Conservation (phyloP, 2,113 vertebrate species). For the Pseudorhombus dupliciocellatus region DNA sequence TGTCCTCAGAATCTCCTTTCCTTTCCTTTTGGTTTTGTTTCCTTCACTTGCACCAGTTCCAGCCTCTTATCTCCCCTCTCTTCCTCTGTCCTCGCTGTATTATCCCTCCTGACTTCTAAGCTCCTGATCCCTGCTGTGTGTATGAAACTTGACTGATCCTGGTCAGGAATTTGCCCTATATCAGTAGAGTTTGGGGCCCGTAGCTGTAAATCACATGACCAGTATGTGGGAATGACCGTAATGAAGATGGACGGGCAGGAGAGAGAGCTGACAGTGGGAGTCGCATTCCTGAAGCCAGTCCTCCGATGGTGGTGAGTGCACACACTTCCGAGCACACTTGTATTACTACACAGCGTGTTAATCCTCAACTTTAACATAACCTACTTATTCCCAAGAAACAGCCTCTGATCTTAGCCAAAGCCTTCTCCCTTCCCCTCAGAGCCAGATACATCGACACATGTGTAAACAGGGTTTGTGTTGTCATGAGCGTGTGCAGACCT, state of each 20-base stretch:
- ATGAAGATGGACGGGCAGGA: conserved; percentile 72
- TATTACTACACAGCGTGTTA: background rate
- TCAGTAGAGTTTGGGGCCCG: conserved; percentile 55
- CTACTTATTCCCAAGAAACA: background rate
- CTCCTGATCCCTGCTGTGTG: conserved; percentile 54
- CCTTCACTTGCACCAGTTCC: background rate
- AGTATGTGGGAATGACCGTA: conserved; percentile 62
- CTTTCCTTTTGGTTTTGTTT: background rate
- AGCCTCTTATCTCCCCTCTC: conserved; percentile 13
- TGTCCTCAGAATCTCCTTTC: background rate
- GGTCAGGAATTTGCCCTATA: conserved; percentile 73
- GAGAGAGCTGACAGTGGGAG: conserved; percentile 57
- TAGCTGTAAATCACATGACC: conserved; percentile 76
- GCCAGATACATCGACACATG: background rate
- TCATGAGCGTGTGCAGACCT: background rate
- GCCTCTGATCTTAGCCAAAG: background rate
- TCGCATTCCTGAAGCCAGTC: conserved; percentile 62
- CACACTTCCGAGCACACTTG: background rate
- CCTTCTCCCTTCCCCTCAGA: background rate
- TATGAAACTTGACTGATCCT: conserved; percentile 67
- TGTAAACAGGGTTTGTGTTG: conserved; percentile 22
- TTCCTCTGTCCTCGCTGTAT: background rate
- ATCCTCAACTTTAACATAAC: background rate
- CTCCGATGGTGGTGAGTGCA: conserved; percentile 32
- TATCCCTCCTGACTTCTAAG: conserved; percentile 38